phyloP scores from a whole-genome alignment of 2,888 invertebrate genomes.

The Melikaiella ostensackeni region DNA sequence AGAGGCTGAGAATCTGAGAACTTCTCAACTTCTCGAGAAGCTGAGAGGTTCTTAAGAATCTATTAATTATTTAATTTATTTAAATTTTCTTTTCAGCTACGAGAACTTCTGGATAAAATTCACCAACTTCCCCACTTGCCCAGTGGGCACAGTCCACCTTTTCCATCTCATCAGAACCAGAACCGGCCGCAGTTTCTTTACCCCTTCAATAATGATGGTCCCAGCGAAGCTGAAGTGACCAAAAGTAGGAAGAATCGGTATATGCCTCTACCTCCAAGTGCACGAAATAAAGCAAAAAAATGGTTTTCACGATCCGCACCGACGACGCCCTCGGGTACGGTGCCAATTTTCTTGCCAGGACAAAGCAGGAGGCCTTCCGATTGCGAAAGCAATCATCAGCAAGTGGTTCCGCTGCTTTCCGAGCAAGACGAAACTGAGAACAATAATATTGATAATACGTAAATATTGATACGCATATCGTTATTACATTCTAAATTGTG shows the following conservation, averaged over 20 bases:
- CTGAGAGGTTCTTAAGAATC: too few species aligned
- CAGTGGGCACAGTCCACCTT: slow-evolving; percentile 60
- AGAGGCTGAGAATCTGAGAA: too few species aligned
- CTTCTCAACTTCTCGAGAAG: too few species aligned
- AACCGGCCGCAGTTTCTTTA: slow-evolving; percentile 67
- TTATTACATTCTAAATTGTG: slow-evolving; percentile 31
- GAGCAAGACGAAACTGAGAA: slow-evolving; percentile 73
- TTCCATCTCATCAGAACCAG: slow-evolving; percentile 57
- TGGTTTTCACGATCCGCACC: slow-evolving; percentile 89
- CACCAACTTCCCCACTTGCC: slow-evolving; percentile 82
- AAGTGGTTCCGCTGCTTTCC: slow-evolving; percentile 71
- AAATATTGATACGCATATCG: slow-evolving; percentile 21
- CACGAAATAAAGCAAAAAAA: slow-evolving; percentile 72
- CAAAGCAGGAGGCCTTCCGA: slow-evolving; percentile 72
- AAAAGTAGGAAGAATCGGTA: slow-evolving; percentile 73
- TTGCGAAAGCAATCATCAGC: slow-evolving; percentile 65
- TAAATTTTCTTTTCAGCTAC: slow-evolving; percentile 65
- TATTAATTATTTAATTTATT: neutral
- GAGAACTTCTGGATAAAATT: slow-evolving; percentile 86
- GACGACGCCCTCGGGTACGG: slow-evolving; percentile 86
- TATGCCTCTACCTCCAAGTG: slow-evolving; percentile 73
- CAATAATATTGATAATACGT: slow-evolving; percentile 49
- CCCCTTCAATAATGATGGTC: slow-evolving; percentile 59
- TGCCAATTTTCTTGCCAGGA: slow-evolving; percentile 82
- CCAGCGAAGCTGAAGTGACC: slow-evolving; percentile 67